Conservation (phyloP, 2,888 invertebrate species). For the Gymnocheta viridis region DNA sequence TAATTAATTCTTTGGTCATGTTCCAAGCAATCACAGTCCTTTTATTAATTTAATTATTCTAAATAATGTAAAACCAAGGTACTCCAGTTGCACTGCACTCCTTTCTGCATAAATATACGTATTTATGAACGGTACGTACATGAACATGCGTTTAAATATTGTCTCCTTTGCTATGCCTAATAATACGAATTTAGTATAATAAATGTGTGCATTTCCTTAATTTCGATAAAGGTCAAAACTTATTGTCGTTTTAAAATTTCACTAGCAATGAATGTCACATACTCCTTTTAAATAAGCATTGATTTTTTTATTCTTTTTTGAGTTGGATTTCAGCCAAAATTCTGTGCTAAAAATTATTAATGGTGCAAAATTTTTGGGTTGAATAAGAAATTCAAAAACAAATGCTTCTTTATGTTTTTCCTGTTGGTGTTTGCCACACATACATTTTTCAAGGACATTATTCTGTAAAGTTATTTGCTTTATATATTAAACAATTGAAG, state of each 20-base stretch:
- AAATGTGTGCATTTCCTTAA: conserved; percentile 1
- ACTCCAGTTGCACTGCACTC: conserved; percentile 16
- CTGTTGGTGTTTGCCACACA: conserved; percentile 20
- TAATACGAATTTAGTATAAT: neutral
- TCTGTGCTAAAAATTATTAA: conserved; percentile 61
- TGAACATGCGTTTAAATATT: conserved; percentile 13
- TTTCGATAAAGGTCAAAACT: conserved; percentile 56
- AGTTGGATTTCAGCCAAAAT: conserved; percentile 66
- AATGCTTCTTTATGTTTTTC: conserved; percentile 32
- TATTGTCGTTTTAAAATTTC: conserved; percentile 46
- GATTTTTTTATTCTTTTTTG: conserved; percentile 68
- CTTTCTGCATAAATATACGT: neutral
- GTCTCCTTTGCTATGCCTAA: neutral
- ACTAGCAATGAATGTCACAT: conserved; percentile 68
- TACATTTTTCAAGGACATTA: conserved; percentile 62
- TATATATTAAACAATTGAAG: neutral
- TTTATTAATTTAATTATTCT: conserved; percentile 11
- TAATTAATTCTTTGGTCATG: conserved; percentile 32
- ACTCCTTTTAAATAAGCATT: conserved; percentile 62
- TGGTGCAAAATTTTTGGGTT: conserved; percentile 52
- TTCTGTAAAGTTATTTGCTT: conserved; percentile 39
- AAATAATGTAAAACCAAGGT: conserved; percentile 24
- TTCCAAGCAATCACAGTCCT: conserved; percentile 59
- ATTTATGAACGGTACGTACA: neutral
- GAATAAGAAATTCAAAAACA: conserved; percentile 40